Conservation (phyloP, 1,140 invertebrate species). For the Ostrea edulis region DNA sequence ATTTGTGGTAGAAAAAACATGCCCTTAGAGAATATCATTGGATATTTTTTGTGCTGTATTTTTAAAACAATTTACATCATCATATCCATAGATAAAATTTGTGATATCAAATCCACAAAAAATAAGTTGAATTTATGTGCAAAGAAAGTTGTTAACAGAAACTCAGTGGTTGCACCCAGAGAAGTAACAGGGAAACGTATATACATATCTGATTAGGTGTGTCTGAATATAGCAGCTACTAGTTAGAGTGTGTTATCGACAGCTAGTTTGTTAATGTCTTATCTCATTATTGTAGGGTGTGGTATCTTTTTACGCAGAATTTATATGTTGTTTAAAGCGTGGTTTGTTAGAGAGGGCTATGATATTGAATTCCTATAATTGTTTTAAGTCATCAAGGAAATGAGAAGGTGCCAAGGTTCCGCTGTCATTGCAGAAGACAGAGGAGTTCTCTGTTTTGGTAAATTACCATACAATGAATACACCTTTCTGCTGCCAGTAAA, state of each 20-base stretch:
- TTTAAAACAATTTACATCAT: neutral
- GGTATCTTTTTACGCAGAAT: neutral
- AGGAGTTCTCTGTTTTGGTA: conserved; percentile 3
- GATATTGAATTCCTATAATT: conserved; percentile 14
- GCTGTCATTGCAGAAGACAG: conserved; percentile 29
- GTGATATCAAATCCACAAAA: neutral
- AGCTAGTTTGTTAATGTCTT: conserved; percentile 20
- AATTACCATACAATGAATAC: conserved; percentile 27
- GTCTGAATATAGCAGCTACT: conserved; percentile 9
- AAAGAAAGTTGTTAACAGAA: neutral
- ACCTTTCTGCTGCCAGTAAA: neutral
- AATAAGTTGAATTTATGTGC: neutral
- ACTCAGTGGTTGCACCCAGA: conserved; percentile 5
- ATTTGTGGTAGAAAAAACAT: neutral
- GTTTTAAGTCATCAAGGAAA: conserved; percentile 7
- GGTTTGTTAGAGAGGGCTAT: neutral
- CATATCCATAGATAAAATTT: neutral
- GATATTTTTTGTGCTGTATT: neutral
- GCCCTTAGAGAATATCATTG: neutral
- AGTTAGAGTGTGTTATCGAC: conserved; percentile 13
- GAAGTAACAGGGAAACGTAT: neutral
- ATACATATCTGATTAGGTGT: conserved; percentile 22
- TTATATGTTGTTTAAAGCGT: conserved; percentile 23
- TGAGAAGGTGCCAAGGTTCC: conserved; percentile 3
- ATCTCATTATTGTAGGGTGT: conserved; percentile 24